These are phyloP conservation scores for Drosophila pseudotalamancana DNA, from an alignment of 2,888 invertebrate genomes.

Conservation along the genomic window DNA sequence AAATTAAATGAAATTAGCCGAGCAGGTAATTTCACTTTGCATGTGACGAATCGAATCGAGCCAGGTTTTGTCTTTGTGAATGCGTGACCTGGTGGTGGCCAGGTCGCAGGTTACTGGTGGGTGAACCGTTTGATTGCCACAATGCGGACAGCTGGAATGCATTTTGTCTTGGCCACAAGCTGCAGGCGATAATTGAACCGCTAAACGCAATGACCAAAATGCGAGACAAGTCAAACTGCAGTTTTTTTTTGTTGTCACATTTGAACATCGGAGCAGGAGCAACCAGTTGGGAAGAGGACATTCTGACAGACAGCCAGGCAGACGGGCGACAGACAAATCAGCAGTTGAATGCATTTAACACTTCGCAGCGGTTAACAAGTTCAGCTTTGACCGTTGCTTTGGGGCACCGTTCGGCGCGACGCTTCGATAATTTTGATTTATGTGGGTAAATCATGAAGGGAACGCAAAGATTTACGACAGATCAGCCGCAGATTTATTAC, in stretches of 20 bases:
- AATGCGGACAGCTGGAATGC: conserved; percentile 77
- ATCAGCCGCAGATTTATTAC: conserved; percentile 83
- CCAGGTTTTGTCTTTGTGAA: not conserved
- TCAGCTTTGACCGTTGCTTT: conserved; percentile 36
- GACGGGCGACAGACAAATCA: conserved; percentile 20
- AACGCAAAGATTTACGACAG: conserved; percentile 82
- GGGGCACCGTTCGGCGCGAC: conserved; percentile 37
- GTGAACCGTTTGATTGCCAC: conserved; percentile 79
- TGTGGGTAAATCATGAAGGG: conserved; percentile 82
- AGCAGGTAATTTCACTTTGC: conserved; percentile 75
- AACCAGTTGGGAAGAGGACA: conserved; percentile 14
- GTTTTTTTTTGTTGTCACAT: conserved; percentile 19
- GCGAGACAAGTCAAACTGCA: conserved; percentile 8
- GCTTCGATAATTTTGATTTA: conserved; percentile 83
- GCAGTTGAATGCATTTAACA: conserved; percentile 76
- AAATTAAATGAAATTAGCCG: conserved; percentile 82
- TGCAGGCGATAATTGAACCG: conserved; percentile 68
- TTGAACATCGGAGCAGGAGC: not conserved
- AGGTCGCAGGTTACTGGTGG: conserved; percentile 51
- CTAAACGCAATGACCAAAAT: conserved; percentile 71
- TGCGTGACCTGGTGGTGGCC: conserved; percentile 42
- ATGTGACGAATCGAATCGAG: conserved; percentile 49
- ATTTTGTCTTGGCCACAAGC: conserved; percentile 15
- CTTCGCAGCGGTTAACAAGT: conserved; percentile 68
- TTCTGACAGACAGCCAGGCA: conserved; percentile 5